Evolutionary conservation across 1,140 invertebrate species (phyloP).

Genomic region (Rhyzopertha dominica): DNA sequence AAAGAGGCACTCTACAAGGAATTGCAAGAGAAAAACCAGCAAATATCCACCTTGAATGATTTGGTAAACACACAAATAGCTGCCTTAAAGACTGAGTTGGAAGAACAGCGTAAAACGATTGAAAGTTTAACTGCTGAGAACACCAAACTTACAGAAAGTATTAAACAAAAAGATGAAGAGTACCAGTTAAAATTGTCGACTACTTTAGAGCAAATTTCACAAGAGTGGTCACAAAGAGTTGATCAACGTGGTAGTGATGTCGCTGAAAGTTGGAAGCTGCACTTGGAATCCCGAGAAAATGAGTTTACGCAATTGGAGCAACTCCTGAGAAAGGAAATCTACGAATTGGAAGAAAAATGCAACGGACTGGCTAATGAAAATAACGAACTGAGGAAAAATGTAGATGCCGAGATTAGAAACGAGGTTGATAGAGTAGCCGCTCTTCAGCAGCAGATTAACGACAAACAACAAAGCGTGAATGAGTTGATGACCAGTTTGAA

Average conservation of each 20-base stretch:
- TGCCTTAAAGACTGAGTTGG: constrained; percentile 4
- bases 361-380: constrained; percentile 50
- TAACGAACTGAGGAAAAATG: constrained; percentile 40
- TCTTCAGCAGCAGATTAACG: constrained; percentile 46
- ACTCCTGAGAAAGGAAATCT: constrained; percentile 46
- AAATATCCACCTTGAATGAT: constrained; percentile 37
- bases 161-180: constrained; percentile 29
- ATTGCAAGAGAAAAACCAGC: constrained; percentile 43
- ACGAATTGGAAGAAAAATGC: constrained; percentile 48
- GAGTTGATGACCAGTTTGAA: constrained; percentile 35
- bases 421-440: constrained; percentile 39
- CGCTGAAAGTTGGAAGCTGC: constrained; percentile 60
- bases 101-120: constrained; percentile 1
- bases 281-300: constrained; percentile 54
- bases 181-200: constrained; percentile 39
- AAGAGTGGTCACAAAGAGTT: constrained; percentile 49
- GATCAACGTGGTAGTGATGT: constrained; percentile 60
- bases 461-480: constrained; percentile 30
- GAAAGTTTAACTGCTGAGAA: constrained; percentile 13
- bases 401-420: constrained; percentile 40
- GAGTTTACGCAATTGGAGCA: constrained; percentile 53
- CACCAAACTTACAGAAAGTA: constrained; percentile 24
- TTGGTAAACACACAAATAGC: constrained; percentile 25
- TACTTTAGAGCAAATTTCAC: constrained; percentile 34
- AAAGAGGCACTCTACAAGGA: constrained; percentile 42